These are phyloP conservation scores for Eurytoma adleriae DNA, from an alignment of 2,888 invertebrate genomes.

Conservation along the genomic window DNA sequence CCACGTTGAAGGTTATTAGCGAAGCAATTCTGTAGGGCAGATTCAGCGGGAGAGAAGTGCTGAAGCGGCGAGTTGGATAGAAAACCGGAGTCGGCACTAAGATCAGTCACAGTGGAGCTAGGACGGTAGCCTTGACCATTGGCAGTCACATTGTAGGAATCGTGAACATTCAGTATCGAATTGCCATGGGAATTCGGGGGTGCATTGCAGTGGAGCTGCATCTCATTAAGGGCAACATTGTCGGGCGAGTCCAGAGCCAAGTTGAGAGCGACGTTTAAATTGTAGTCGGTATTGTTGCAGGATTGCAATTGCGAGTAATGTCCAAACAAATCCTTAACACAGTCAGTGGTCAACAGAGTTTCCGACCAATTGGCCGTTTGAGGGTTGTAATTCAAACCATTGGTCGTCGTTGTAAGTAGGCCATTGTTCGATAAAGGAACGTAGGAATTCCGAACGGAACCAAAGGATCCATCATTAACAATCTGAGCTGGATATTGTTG, in stretches of 20 bases:
- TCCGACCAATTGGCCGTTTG: conserved; percentile 65
- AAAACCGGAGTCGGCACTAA: conserved; percentile 70
- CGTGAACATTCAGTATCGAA: conserved; percentile 67
- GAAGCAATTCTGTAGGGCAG: conserved; percentile 67
- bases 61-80: conserved; percentile 71
- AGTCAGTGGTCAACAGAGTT: conserved; percentile 61
- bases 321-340: conserved; percentile 67
- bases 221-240: conserved; percentile 62
- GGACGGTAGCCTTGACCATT: conserved; percentile 66
- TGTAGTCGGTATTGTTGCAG: conserved; percentile 66
- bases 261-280: conserved; percentile 67
- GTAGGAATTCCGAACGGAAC: conserved; percentile 59
- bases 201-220: conserved; percentile 63
- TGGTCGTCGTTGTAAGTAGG: conserved; percentile 63
- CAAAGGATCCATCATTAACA: conserved; percentile 56
- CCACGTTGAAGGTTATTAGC: conserved; percentile 65
- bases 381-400: conserved; percentile 61
- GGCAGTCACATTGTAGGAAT: conserved; percentile 65
- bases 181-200: conserved; percentile 64
- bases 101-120: conserved; percentile 71
- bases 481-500: conserved; percentile 56
- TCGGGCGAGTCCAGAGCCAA: conserved; percentile 61
- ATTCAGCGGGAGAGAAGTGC: conserved; percentile 72
- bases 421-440: conserved; percentile 64
- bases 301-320: conserved; percentile 65